These are phyloP conservation scores for Laticauda colubrina DNA, from an alignment of 2,113 vertebrate species.

Conservation along the genomic window DNA sequence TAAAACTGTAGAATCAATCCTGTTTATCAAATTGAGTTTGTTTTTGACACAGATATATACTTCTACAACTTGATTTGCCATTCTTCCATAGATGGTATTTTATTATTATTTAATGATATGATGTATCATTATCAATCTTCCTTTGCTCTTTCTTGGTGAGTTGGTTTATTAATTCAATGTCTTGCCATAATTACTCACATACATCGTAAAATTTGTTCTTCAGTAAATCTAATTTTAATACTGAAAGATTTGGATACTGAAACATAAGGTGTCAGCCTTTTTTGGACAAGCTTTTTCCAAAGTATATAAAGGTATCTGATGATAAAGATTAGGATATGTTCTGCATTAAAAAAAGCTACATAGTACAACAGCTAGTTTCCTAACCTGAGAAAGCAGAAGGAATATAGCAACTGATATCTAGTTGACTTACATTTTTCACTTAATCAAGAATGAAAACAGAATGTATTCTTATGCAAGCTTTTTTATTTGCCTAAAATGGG, in stretches of 20 bases:
- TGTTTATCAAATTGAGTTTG: not conserved
- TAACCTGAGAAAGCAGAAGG: not conserved
- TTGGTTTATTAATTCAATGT: not conserved
- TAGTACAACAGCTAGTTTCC: not conserved
- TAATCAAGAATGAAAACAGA: not conserved
- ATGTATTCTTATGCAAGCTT: not conserved
- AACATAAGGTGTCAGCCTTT: not conserved
- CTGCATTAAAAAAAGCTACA: not conserved
- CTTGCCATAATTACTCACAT: not conserved
- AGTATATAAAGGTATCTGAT: not conserved
- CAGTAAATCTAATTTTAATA: not conserved
- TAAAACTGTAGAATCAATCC: not conserved
- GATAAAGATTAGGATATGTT: not conserved
- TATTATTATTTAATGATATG: conserved; percentile 38
- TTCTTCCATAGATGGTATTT: not conserved
- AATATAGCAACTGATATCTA: not conserved
- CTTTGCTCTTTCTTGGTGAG: not conserved
- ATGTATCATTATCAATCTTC: not conserved
- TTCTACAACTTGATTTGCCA: not conserved
- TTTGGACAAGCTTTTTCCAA: not conserved
- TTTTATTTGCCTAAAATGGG: not conserved
- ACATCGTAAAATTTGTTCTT: not conserved
- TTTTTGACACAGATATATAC: not conserved
- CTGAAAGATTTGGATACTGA: not conserved
- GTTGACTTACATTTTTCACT: not conserved